Evolutionary conservation across 2,113 vertebrate species (phyloP).

Genomic region (Labeo catla): DNA sequence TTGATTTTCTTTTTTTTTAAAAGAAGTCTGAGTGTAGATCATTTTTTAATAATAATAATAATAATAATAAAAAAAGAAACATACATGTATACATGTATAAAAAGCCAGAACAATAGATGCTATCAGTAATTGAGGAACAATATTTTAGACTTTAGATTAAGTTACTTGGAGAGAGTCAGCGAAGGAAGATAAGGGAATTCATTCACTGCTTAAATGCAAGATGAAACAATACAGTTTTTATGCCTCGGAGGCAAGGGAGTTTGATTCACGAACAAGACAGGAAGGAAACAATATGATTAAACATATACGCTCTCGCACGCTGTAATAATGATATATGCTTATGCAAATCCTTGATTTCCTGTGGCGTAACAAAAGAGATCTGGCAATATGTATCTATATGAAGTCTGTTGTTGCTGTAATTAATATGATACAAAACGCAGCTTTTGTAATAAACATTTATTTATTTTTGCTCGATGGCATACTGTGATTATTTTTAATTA

Average conservation of each 20-base stretch:
- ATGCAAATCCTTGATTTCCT: background rate
- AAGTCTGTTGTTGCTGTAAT: background rate
- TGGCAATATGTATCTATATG: background rate
- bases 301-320: background rate
- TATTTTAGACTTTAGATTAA: constrained; percentile 48
- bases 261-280: constrained; percentile 23
- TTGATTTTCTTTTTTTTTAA: background rate
- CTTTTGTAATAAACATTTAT: background rate
- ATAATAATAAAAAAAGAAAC: background rate
- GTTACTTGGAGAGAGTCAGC: constrained; percentile 34
- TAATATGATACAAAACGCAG: background rate
- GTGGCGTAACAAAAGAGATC: constrained; percentile 21
- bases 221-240: constrained; percentile 73
- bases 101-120: constrained; percentile 45
- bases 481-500: constrained; percentile 16
- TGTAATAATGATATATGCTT: constrained; percentile 2
- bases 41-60: too few species aligned
- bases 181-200: constrained; percentile 65
- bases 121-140: constrained; percentile 53
- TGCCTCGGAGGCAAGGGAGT: constrained; percentile 59
- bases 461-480: background rate
- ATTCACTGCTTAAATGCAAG: constrained; percentile 70
- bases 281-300: constrained; percentile 31
- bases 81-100: background rate
- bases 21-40: background rate